Conservation (phyloP, 2,888 invertebrate species). For the Dromius quadrimaculatus region DNA sequence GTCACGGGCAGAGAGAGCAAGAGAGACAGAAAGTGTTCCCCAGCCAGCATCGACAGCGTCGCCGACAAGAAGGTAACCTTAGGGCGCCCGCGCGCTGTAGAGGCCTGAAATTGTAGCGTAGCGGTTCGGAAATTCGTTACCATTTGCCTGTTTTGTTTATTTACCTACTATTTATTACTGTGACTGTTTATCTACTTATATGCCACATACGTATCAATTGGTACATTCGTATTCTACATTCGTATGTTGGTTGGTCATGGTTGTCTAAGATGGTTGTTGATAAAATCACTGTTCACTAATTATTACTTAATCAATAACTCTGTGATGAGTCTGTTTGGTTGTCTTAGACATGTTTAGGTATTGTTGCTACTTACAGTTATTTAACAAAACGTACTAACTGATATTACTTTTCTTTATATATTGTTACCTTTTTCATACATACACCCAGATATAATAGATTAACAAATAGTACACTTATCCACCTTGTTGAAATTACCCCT, state of each 20-base stretch:
- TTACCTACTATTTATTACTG: constrained; percentile 8
- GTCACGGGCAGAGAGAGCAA: constrained; percentile 31
- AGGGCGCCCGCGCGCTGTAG: constrained; percentile 45
- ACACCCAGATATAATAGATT: too few relatives aligned
- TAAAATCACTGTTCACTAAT: constrained; percentile 43
- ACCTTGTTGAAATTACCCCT: too few relatives aligned
- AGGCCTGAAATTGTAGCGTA: constrained; percentile 56
- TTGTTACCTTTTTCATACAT: background rate
- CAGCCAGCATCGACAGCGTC: constrained; percentile 20
- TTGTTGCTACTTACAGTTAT: constrained; percentile 42
- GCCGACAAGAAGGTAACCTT: constrained; percentile 45
- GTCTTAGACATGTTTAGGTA: constrained; percentile 47
- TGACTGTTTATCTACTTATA: constrained; percentile 33
- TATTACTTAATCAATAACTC: constrained; percentile 45
- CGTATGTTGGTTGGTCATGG: constrained; percentile 44
- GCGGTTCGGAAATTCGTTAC: constrained; percentile 58
- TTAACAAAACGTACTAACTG: constrained; percentile 39
- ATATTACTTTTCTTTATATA: background rate
- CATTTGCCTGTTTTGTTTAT: constrained; percentile 47
- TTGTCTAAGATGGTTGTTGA: constrained; percentile 33
- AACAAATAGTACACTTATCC: too few relatives aligned
- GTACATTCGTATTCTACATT: constrained; percentile 36
- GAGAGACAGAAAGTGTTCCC: constrained; percentile 25
- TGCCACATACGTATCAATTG: constrained; percentile 38
- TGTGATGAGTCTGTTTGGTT: constrained; percentile 43